Evolutionary conservation across 2,888 invertebrate species (phyloP).

Genomic region (Timandra comae): DNA sequence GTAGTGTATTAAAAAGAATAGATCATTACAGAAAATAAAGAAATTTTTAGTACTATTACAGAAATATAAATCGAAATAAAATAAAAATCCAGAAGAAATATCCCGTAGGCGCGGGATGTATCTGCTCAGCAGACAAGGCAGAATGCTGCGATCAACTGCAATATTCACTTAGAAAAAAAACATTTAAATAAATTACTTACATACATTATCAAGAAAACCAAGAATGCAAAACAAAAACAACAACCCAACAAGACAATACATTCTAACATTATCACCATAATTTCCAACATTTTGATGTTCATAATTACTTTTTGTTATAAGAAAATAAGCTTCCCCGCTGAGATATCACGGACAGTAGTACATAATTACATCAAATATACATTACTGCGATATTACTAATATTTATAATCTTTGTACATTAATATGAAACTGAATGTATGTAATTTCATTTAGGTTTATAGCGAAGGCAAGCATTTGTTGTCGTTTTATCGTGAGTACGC

Average conservation of each 20-base stretch:
- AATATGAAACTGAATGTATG: conserved; percentile 18
- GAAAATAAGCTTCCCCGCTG: conserved; percentile 20
- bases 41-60: no score
- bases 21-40: no score
- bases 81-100: no score
- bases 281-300: background rate
- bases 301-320: conserved; percentile 2
- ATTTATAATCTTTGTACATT: conserved; percentile 17
- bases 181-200: background rate
- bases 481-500: conserved; percentile 55
- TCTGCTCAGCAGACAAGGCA: no score
- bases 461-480: conserved; percentile 33
- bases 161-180: no score
- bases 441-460: conserved; percentile 43
- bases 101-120: no score
- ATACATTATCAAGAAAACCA: background rate
- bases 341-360: conserved; percentile 20
- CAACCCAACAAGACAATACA: background rate
- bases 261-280: background rate
- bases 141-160: no score
- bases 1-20: no score
- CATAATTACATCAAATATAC: conserved; percentile 26
- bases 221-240: background rate
- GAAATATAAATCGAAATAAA: no score
- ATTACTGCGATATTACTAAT: conserved; percentile 20